Conservation (phyloP, 2,888 invertebrate genomes). For the Boloria euphrosyne region DNA sequence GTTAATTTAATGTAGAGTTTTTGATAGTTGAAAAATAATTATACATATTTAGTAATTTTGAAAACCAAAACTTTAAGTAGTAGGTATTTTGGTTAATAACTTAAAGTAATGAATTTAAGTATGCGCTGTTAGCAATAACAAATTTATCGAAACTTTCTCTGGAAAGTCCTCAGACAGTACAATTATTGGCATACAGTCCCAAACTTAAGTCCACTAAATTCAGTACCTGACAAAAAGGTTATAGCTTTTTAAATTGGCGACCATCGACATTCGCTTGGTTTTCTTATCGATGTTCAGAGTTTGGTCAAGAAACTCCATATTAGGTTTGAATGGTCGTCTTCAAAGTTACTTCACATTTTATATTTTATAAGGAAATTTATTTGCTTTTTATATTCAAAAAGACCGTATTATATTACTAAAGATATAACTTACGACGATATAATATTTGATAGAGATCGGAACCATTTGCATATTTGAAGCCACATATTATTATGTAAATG, state of each 20-base stretch:
- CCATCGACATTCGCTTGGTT: background rate
- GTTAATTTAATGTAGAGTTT: too few relatives aligned
- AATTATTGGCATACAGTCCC: too few relatives aligned
- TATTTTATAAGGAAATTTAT: constrained; percentile 1
- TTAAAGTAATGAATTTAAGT: too few relatives aligned
- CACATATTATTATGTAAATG: constrained; percentile 7
- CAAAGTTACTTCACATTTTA: background rate
- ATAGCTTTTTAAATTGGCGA: constrained; percentile 7
- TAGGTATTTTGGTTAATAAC: too few relatives aligned
- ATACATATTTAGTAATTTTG: too few relatives aligned
- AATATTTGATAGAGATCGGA: constrained; percentile 10
- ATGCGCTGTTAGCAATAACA: too few relatives aligned
- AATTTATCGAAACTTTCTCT: too few relatives aligned
- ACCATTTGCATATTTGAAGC: constrained; percentile 11
- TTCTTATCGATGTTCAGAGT: background rate
- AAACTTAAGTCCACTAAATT: background rate
- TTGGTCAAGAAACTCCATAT: constrained; percentile 2
- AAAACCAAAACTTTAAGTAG: too few relatives aligned
- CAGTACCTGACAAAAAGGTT: constrained; percentile 1
- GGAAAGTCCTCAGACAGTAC: too few relatives aligned
- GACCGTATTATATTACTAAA: background rate
- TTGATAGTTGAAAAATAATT: too few relatives aligned
- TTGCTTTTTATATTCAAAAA: constrained; percentile 6
- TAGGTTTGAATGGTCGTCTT: background rate
- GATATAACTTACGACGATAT: constrained; percentile 1